phyloP scores from a whole-genome alignment of 2,113 vertebrate genomes.

The Suricata suricatta region DNA sequence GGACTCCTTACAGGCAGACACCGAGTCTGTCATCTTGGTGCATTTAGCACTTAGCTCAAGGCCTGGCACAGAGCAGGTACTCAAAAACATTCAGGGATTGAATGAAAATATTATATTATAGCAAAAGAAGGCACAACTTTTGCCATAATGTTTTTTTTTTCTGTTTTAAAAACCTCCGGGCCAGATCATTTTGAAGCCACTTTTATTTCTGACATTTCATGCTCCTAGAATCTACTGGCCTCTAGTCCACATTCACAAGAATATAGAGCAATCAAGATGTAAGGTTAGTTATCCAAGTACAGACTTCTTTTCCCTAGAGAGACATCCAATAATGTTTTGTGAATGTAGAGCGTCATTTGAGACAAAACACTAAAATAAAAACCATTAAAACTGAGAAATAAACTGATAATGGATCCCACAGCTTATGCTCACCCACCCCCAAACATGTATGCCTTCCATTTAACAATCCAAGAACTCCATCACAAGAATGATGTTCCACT shows the following conservation, averaged over 20 bases:
- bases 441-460: not conserved
- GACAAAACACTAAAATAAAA: constrained; percentile 16
- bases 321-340: not conserved
- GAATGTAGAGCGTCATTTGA: not conserved
- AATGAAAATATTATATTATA: constrained; percentile 18
- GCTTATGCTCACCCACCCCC: not conserved
- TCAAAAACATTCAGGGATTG: constrained; percentile 22
- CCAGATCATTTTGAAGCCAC: not conserved
- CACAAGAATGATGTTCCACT: not conserved
- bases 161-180: not conserved
- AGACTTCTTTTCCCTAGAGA: not conserved
- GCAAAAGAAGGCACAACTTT: not conserved
- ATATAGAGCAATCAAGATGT: not conserved
- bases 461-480: not conserved
- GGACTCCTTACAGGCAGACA: not conserved
- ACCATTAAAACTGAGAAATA: constrained; percentile 16
- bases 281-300: not conserved
- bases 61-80: not conserved
- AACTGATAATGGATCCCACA: not conserved
- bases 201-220: not conserved
- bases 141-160: not conserved
- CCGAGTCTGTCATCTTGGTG: not conserved
- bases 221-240: not conserved
- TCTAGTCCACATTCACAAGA: not conserved
- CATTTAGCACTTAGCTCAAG: not conserved